Conservation (phyloP, 2,888 invertebrate species). For the Hymenopus coronatus region DNA sequence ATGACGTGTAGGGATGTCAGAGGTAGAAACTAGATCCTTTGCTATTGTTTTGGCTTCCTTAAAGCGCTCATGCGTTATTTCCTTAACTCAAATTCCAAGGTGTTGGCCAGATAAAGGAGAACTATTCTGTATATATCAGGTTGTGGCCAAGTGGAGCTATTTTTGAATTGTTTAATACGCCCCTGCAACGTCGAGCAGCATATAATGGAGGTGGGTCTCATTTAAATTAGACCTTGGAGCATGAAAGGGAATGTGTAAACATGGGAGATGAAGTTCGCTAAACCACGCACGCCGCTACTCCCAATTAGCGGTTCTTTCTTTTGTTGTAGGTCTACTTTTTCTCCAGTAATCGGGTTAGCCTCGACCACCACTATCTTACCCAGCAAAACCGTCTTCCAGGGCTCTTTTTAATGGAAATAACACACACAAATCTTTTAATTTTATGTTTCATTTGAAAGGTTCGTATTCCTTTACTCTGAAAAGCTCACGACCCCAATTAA, state of each 20-base stretch:
- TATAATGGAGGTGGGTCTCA: background rate
- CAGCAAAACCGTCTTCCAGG: background rate
- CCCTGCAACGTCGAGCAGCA: background rate
- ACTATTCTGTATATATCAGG: too few species aligned
- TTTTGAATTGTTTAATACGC: background rate
- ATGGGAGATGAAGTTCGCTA: background rate
- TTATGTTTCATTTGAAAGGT: background rate
- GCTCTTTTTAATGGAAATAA: background rate
- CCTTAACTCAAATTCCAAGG: too few species aligned
- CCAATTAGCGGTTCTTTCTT: background rate
- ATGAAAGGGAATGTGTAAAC: background rate
- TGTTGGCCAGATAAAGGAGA: too few species aligned
- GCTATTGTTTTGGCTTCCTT: too few species aligned
- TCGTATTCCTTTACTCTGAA: too few species aligned
- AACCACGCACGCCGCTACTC: background rate
- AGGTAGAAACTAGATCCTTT: too few species aligned
- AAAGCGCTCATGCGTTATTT: too few species aligned
- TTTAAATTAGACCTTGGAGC: background rate
- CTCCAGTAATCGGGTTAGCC: background rate
- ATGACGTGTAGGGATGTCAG: too few species aligned
- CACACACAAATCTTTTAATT: background rate
- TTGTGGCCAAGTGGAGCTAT: background rate
- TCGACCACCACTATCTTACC: background rate
- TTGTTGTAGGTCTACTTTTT: background rate
- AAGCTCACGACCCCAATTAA: too few species aligned